Percentiles rank a stretch among this genome's conserved stretches.
Evolutionary conservation across 2,888 invertebrate genomes (phyloP).

Genomic region (Perizoma affinitatum): DNA sequence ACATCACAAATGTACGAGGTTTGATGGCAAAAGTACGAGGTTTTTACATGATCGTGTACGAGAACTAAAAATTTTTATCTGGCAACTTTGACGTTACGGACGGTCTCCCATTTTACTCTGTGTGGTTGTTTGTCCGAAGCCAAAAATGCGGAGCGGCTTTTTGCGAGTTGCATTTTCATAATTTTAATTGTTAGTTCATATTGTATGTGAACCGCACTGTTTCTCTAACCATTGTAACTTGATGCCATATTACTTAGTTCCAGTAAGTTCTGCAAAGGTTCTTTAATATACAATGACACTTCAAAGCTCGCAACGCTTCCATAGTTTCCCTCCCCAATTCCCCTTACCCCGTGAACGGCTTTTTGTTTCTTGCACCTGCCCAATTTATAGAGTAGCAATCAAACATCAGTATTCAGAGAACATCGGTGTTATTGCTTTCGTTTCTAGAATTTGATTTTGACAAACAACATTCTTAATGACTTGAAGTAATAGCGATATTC

Average conservation of each 20-base stretch:
- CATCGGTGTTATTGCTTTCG: too few species aligned
- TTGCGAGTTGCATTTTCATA: constrained; percentile 13
- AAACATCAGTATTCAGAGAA: too few species aligned
- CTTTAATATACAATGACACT: constrained; percentile 20
- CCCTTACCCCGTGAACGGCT: constrained; percentile 27
- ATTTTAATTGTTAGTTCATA: background rate
- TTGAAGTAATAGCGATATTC: too few species aligned
- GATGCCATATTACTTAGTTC: constrained; percentile 19
- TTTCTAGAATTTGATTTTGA: too few species aligned
- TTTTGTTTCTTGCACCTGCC: constrained; percentile 30
- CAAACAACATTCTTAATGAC: too few species aligned
- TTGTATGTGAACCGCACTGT: constrained; percentile 7
- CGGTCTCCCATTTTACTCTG: too few species aligned
- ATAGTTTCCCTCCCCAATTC: constrained; percentile 19
- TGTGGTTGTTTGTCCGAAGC: too few species aligned
- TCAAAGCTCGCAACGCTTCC: constrained; percentile 24
- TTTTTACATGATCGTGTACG: too few species aligned
- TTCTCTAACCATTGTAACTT: constrained; percentile 13
- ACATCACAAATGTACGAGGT: too few species aligned
- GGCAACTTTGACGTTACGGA: too few species aligned
- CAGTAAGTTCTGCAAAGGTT: constrained; percentile 28
- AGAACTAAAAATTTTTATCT: too few species aligned
- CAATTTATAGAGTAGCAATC: background rate
- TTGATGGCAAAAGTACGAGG: too few species aligned
- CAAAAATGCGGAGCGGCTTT: constrained; percentile 34